Evolutionary conservation across 2,797 vertebrate genomes (phyloP), one percentile per base, ranked within the genome.

Genomic region (Sebastes oblongus): DNA sequence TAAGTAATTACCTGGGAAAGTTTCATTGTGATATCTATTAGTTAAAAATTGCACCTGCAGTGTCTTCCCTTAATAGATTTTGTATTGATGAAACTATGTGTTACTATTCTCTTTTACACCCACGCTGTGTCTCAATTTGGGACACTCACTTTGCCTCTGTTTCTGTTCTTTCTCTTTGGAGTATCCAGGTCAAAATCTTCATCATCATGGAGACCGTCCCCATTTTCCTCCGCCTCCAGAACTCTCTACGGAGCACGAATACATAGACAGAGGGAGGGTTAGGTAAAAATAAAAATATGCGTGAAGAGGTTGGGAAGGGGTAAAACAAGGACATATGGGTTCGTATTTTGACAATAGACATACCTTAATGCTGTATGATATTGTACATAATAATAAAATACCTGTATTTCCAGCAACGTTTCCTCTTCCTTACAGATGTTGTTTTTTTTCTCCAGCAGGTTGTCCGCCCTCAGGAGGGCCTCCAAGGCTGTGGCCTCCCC

Each of bases 161-260:
- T 97, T 91, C 97, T 96, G 91, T 96, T 97, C 94, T 99, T 99
- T 91, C 97, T 96, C 94, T 99, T 99, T 58, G 98, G 98, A 89
- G 97, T 95, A 84, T 99, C 98, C 86, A 97, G 95, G 91, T 99
- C 98, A 90, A 97, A 96, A 88, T 99, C 98, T 20, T 99, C 98
- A 42, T 99, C 97, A 59, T 99, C 98, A 2, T 97, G 96, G 89
- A 96, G 97, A 92, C 97, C 96, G 80, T 99, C 98, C 46, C 96
- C 97, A 50, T 98, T 98, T 91, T 99, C 98, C 72, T 99, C 98
- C 46, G 98, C 98, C 91, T 98, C 98, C 89, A 99, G 95, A 88
- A 99, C 98, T 89, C 97, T 96, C 98, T 99, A 78, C 66, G 89
- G n/a, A 54, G 46, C 16, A 36, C 13, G 27, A 59, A 62, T 1